Evolutionary conservation across 2,888 invertebrate species (phyloP), one percentile per base, ranked within the genome.

Genomic region (Lamellibrachia satsuma): DNA sequence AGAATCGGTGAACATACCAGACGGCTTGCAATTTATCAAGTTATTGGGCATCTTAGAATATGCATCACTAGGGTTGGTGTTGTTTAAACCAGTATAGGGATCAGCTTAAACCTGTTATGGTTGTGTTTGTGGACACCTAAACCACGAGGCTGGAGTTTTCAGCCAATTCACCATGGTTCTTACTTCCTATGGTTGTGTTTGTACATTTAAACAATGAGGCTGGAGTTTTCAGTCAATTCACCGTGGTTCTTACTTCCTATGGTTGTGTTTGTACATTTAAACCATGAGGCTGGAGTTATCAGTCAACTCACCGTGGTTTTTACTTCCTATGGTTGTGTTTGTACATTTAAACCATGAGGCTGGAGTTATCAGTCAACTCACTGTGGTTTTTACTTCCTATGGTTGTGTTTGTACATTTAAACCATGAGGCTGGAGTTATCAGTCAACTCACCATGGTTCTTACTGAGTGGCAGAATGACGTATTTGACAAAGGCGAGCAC

Each of bases 401-500:
- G 39, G 39, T 39, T n/a, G 39, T 39, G 39, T 39, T 39, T 39
- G 39, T 39, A 39, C 39, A 39, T 39, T 39, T 39, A 39, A 39
- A 39, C 39, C 0, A 39, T 39, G 39, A 39, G 39, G 39, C 39
- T 39, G 39, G 39, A 39, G 39, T 39, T 39, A 39, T 39, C 39
- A 39, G 39, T 9, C 9, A 52, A 55, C 52, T 52, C 91, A 93
- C 94, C 94, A 91, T 92, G 27, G 55, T 92, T 92, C 91, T 93
- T 91, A 9, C 91, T 55, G 2, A 94, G 93, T 96, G 98, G 98
- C 96, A 98, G 98, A 27, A 99, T 97, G 6, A 99, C 99, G 97
- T 98, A 98, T 96, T 99, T 99, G 1, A 98, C 98, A 96, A 99
- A 99, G 4, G 99, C 98, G 55, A 99, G 97, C 7, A 99, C 97